phyloP scores from a whole-genome alignment of 2,113 vertebrate species.

The Rissa tridactyla region DNA sequence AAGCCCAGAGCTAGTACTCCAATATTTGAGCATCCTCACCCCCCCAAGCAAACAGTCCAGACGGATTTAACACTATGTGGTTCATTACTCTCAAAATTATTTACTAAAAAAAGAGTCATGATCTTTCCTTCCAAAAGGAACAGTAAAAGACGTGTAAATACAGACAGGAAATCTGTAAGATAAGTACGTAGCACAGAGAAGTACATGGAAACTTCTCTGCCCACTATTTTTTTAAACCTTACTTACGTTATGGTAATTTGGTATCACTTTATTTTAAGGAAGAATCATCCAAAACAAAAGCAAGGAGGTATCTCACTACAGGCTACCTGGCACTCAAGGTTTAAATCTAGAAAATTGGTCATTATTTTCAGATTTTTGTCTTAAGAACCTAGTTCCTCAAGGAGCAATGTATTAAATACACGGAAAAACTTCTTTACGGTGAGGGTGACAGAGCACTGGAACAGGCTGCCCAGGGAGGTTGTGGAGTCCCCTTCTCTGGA shows the following conservation, averaged over 20 bases:
- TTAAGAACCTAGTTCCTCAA: not conserved
- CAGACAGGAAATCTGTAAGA: not conserved
- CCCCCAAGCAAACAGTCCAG: not conserved
- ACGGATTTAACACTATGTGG: not conserved
- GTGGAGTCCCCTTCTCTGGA: too few species aligned
- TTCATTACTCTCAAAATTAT: not conserved
- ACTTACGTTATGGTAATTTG: not conserved
- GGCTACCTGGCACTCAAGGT: not conserved
- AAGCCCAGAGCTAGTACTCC: not conserved
- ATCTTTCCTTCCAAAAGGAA: not conserved
- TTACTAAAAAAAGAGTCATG: not conserved
- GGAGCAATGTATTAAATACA: not conserved
- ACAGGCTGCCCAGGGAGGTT: too few species aligned
- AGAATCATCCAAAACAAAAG: not conserved
- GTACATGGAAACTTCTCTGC: not conserved
- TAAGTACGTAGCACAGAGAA: not conserved
- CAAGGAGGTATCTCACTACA: not conserved
- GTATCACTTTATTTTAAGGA: not conserved
- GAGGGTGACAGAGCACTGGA: too few species aligned
- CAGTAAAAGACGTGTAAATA: not conserved
- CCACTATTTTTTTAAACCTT: not conserved
- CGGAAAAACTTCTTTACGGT: too few species aligned
- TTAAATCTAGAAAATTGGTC: not conserved
- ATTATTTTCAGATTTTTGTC: not conserved
- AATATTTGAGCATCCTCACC: not conserved